Conservation (phyloP, 2,113 vertebrate species). For the Heliornis fulica region DNA sequence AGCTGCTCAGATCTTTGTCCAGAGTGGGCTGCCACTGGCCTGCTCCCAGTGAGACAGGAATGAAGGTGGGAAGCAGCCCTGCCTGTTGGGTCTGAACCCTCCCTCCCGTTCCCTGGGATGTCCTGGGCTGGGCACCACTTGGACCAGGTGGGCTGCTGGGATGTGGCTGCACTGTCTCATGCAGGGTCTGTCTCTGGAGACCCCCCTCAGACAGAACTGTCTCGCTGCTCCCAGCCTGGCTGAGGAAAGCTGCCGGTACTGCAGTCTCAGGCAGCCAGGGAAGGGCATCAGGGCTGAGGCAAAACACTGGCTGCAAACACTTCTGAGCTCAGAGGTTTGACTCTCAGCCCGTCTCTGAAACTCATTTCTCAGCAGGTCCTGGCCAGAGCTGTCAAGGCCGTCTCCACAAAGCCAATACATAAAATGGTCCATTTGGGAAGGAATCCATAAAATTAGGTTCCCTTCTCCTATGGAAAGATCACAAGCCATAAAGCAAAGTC, state of each 20-base stretch:
- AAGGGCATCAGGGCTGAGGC: background rate
- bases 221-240: background rate
- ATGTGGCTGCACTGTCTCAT: accelerated
- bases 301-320: background rate
- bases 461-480: background rate
- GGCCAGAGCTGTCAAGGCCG: background rate
- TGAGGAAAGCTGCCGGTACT: background rate
- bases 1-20: background rate
- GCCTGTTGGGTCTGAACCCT: background rate
- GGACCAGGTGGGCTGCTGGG: background rate
- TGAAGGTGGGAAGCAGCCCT: background rate
- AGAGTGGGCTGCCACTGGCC: accelerated
- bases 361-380: background rate
- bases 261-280: too few species aligned
- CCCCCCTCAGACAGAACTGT: accelerated
- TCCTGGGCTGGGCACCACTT: accelerated
- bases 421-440: background rate
- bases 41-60: background rate
- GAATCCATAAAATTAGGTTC: background rate
- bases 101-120: too few species aligned
- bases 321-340: background rate
- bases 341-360: background rate
- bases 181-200: background rate
- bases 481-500: background rate
- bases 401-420: background rate